phyloP scores from a whole-genome alignment of 1,140 invertebrate species.

The Brachionus calyciflorus region DNA sequence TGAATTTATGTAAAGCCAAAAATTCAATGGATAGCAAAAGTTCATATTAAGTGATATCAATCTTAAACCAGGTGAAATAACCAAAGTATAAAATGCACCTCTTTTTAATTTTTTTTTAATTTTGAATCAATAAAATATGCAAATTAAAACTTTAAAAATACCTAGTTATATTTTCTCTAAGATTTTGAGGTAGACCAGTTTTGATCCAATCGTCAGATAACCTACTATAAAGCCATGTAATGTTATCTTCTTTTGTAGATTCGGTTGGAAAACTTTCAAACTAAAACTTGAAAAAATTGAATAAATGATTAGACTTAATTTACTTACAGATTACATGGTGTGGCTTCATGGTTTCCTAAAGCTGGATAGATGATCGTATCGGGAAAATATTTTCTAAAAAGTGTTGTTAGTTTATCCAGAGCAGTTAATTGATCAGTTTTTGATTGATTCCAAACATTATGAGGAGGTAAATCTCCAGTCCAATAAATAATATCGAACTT shows the following conservation, averaged over 20 bases:
- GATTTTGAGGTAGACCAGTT: conserved; percentile 13
- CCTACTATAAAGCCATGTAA: conserved; percentile 33
- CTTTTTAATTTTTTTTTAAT: background rate
- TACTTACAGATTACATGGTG: conserved; percentile 28
- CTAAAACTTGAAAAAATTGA: background rate
- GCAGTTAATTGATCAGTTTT: conserved; percentile 80
- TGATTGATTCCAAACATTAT: conserved; percentile 96
- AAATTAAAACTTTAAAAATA: background rate
- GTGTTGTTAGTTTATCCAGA: conserved; percentile 74
- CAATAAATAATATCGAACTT: conserved; percentile 84
- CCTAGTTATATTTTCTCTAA: conserved; percentile 26
- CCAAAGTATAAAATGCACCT: conserved; percentile 34
- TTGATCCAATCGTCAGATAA: conserved; percentile 28
- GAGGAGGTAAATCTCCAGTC: conserved; percentile 93
- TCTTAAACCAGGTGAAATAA: conserved; percentile 61
- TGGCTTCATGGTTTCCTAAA: conserved; percentile 86
- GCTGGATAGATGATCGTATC: conserved; percentile 86
- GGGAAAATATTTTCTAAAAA: conserved; percentile 73
- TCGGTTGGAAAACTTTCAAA: conserved; percentile 26
- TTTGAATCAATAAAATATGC: background rate
- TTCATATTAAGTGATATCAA: conserved; percentile 64
- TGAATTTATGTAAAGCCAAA: conserved; percentile 90
- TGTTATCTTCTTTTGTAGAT: conserved; percentile 21
- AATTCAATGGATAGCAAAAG: conserved; percentile 60
- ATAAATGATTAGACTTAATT: background rate